Percentiles rank a stretch among this genome's conserved stretches.
Conservation (phyloP, 1,140 invertebrate species). For the Scylla paramamosain region DNA sequence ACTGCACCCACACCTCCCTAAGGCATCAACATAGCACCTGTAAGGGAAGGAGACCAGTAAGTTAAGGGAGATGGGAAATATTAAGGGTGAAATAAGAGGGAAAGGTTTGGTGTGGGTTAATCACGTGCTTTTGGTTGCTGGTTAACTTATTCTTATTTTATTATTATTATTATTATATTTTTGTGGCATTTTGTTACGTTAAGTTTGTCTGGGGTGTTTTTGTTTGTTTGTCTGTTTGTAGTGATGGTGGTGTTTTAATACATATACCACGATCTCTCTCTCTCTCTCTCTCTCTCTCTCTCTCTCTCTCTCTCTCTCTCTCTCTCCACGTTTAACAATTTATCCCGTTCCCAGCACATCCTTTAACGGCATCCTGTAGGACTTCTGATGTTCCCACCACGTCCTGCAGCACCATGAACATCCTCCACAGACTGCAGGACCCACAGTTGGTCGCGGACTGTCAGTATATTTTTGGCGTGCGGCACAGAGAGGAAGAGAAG, state of each 20-base stretch:
- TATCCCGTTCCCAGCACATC: too few species aligned
- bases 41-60: too few species aligned
- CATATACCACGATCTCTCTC: background rate
- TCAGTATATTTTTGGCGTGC: slow-evolving; percentile 38
- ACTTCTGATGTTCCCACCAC: background rate
- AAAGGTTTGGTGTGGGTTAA: too few species aligned
- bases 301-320: background rate
- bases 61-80: too few species aligned
- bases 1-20: too few species aligned
- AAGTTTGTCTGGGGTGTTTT: background rate
- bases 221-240: background rate
- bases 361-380: too few species aligned
- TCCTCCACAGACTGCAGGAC: slow-evolving; percentile 51
- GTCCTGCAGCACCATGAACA: background rate
- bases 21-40: too few species aligned
- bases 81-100: too few species aligned
- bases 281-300: slow-evolving; percentile 22
- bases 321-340: background rate
- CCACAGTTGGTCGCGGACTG: slow-evolving; percentile 53
- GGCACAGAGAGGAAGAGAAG: background rate
- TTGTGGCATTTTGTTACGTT: too few species aligned
- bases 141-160: too few species aligned
- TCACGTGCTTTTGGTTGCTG: too few species aligned
- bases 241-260: background rate
- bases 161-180: too few species aligned